Evolutionary conservation across 2,888 invertebrate species (phyloP).

Genomic region (Coelopa pilipes): DNA sequence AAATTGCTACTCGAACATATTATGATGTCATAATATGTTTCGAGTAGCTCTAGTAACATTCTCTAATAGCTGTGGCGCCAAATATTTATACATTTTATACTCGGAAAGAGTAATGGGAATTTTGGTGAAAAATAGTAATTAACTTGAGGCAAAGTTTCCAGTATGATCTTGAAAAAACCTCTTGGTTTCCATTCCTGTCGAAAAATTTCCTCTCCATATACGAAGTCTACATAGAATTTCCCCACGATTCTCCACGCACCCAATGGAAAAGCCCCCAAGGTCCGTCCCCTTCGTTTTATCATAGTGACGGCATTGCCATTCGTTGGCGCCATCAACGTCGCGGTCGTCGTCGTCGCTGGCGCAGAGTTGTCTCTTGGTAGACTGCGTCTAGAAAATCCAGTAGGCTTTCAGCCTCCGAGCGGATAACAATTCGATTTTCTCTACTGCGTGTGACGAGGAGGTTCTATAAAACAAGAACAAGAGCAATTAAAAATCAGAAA

Average conservation of each 20-base stretch:
- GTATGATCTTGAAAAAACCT: not conserved
- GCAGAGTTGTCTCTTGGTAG: conserved; percentile 49
- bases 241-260: not conserved
- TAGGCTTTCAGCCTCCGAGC: conserved; percentile 68
- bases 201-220: not conserved
- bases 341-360: not conserved
- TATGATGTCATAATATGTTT: too few species aligned
- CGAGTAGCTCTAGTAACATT: too few species aligned
- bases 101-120: too few species aligned
- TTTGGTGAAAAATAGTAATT: too few species aligned
- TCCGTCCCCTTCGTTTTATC: conserved; percentile 4
- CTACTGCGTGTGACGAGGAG: conserved; percentile 39
- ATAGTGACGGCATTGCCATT: conserved; percentile 45
- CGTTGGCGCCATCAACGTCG: conserved; percentile 13
- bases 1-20: too few species aligned
- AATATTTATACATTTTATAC: too few species aligned
- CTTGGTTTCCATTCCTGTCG: not conserved
- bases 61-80: too few species aligned
- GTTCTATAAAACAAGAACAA: conserved; percentile 38
- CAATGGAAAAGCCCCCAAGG: conserved; percentile 36
- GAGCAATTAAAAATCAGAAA: conserved; percentile 30
- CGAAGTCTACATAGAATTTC: not conserved
- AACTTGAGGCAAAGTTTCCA: too few species aligned
- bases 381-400: conserved; percentile 59
- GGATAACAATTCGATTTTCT: conserved; percentile 63